A percentile compares a stretch with the other conserved stretches of the same genome.
phyloP scores from a whole-genome alignment of 2,113 vertebrate genomes.

The Pangasianodon hypophthalmus region DNA sequence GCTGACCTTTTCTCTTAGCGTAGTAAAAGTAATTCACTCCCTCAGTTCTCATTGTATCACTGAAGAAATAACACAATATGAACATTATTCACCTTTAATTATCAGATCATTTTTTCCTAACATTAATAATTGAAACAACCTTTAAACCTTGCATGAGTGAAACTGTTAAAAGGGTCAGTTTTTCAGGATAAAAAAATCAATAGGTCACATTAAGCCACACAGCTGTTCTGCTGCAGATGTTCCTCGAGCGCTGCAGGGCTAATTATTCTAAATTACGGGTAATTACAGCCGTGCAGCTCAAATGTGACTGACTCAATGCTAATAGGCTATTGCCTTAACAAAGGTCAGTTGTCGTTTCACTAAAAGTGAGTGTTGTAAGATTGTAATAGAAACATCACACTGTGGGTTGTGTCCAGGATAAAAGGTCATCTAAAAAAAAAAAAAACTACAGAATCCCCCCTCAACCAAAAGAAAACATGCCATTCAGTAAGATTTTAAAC shows the following conservation, averaged over 20 bases:
- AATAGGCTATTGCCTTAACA: neutral
- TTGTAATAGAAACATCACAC: neutral
- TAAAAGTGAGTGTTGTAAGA: neutral
- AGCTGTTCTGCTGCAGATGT: slow-evolving; percentile 12
- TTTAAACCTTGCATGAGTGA: neutral
- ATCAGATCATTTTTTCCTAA: neutral
- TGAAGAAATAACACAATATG: neutral
- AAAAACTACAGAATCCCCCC: neutral
- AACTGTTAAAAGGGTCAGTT: neutral
- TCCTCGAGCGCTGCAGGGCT: neutral
- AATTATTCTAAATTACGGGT: slow-evolving; percentile 2
- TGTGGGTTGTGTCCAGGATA: neutral
- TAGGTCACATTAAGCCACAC: slow-evolving; percentile 9
- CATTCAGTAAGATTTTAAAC: neutral
- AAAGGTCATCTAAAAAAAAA: neutral
- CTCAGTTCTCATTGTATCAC: neutral
- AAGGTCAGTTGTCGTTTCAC: neutral
- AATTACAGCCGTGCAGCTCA: neutral
- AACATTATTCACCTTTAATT: neutral
- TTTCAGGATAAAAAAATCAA: neutral
- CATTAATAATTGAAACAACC: neutral
- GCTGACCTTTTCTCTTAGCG: neutral
- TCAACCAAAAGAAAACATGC: too few relatives aligned
- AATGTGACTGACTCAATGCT: neutral
- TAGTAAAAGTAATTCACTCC: neutral